phyloP scores from a whole-genome alignment of 2,797 vertebrate genomes.

The Sphaeramia orbicularis region DNA sequence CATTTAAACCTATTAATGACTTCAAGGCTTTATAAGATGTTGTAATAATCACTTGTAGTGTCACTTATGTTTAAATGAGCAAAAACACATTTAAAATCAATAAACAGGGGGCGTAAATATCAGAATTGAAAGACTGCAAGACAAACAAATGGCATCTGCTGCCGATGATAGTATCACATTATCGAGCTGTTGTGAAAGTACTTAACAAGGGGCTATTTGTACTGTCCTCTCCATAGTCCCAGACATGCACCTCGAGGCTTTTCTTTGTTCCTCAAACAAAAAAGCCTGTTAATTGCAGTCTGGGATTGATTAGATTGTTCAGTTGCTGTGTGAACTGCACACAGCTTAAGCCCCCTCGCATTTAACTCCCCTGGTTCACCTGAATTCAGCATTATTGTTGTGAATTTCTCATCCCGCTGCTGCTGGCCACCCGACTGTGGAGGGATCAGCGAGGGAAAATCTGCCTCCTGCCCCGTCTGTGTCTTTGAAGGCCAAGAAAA shows the following conservation, averaged over 20 bases:
- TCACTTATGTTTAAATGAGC: too few relatives aligned
- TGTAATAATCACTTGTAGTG: too few relatives aligned
- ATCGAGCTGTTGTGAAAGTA: slow-evolving; percentile 39
- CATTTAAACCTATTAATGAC: slow-evolving; percentile 8
- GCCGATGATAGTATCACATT: slow-evolving; percentile 42
- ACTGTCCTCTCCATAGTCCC: slow-evolving; percentile 5
- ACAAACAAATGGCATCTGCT: slow-evolving; percentile 43
- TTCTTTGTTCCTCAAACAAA: slow-evolving; percentile 42
- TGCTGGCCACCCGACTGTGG: slow-evolving; percentile 21
- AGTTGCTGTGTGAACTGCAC: slow-evolving; percentile 24
- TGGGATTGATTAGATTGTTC: slow-evolving; percentile 54
- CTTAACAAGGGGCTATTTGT: slow-evolving; percentile 46
- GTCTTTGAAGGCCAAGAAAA: slow-evolving; percentile 64
- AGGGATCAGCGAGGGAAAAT: slow-evolving; percentile 36
- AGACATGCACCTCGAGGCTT: slow-evolving; percentile 35
- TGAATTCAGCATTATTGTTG: slow-evolving; percentile 43
- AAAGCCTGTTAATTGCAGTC: slow-evolving; percentile 37
- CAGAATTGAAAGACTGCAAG: slow-evolving; percentile 34
- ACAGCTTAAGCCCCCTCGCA: slow-evolving; percentile 5
- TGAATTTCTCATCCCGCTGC: slow-evolving; percentile 46
- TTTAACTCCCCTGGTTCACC: slow-evolving; percentile 31
- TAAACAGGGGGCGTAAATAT: slow-evolving; percentile 26
- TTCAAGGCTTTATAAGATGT: too few relatives aligned
- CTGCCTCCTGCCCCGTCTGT: slow-evolving; percentile 47
- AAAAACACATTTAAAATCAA: too few relatives aligned